Evolutionary conservation across 2,888 invertebrate genomes (phyloP).

Genomic region (Polia nebulosa): DNA sequence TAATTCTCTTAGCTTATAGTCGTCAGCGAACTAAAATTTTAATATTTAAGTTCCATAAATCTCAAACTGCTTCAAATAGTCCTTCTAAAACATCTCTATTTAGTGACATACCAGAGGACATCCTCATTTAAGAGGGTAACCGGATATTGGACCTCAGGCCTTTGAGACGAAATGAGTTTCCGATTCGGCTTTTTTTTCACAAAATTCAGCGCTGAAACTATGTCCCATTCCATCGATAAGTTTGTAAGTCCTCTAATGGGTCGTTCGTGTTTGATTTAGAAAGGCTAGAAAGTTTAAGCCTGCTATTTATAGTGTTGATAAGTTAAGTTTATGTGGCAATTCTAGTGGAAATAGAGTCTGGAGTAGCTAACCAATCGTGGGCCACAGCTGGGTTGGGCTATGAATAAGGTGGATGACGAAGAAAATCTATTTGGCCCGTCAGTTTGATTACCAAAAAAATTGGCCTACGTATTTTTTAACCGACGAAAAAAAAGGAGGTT

Average conservation of each 20-base stretch:
- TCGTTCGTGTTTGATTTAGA: conserved; percentile 32
- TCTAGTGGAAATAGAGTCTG: background rate
- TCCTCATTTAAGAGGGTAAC: conserved; percentile 60
- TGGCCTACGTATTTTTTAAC: too few species aligned
- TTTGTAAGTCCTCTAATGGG: conserved; percentile 17
- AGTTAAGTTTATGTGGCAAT: conserved; percentile 9
- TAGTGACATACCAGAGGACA: conserved; percentile 29
- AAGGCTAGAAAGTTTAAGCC: background rate
- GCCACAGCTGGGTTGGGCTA: background rate
- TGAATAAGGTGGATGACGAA: too few species aligned
- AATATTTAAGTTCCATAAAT: too few species aligned
- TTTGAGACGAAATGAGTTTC: conserved; percentile 65
- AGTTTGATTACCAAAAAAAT: too few species aligned
- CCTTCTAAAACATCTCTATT: background rate
- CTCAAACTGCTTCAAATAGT: too few species aligned
- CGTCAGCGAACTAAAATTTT: too few species aligned
- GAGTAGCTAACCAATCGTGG: background rate
- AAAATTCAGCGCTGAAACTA: conserved; percentile 3
- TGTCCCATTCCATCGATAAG: conserved; percentile 12
- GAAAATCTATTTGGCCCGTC: too few species aligned
- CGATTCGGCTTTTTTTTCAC: conserved; percentile 49
- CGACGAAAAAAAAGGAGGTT: too few species aligned
- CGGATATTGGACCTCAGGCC: conserved; percentile 64
- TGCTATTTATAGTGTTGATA: conserved; percentile 6
- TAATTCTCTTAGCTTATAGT: too few species aligned